phyloP scores from a whole-genome alignment of 2,797 vertebrate species.

The Luscinia luscinia region DNA sequence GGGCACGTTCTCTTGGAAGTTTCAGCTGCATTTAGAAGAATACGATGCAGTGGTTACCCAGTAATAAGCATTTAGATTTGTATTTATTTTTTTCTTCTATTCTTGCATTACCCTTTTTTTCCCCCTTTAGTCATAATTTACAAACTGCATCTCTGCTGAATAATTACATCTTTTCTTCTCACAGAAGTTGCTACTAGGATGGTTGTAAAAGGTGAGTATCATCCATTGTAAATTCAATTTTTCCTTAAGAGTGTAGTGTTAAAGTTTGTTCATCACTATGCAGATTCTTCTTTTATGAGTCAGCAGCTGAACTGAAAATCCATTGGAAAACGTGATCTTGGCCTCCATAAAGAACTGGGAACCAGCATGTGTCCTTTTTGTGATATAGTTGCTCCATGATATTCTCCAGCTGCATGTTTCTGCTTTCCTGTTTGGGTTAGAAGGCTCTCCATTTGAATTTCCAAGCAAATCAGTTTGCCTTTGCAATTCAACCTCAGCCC shows the following conservation, averaged over 20 bases:
- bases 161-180: background rate
- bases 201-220: background rate
- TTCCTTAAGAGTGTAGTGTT: background rate
- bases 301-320: background rate
- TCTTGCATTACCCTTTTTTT: background rate
- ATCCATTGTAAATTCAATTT: background rate
- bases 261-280: background rate
- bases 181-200: background rate
- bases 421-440: background rate
- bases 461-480: background rate
- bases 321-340: background rate
- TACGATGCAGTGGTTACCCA: background rate
- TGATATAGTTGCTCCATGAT: background rate
- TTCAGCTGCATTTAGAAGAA: background rate
- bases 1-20: background rate
- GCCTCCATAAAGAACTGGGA: background rate
- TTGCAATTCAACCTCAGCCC: background rate
- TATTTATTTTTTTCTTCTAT: slow-evolving; percentile 1
- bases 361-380: background rate
- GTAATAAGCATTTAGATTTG: background rate
- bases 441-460: background rate
- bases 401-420: background rate
- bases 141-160: background rate
- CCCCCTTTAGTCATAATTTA: background rate
- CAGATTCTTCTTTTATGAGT: background rate